Conservation (phyloP, 1,140 invertebrate species). For the Zaprionus davidi region DNA sequence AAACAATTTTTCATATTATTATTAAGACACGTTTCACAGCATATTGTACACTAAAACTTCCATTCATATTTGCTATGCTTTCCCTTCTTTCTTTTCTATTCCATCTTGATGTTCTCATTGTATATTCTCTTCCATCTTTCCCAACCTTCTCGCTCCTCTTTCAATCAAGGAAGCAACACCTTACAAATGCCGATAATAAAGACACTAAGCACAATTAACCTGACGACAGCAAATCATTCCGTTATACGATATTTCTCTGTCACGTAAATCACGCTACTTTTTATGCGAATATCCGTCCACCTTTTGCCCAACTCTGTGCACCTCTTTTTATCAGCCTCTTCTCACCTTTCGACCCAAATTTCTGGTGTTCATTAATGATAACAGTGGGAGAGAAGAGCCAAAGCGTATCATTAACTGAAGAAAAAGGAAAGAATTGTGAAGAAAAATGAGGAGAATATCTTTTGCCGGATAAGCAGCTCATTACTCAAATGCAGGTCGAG, state of each 20-base stretch:
- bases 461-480: slow-evolving; percentile 75
- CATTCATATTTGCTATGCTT: too few species aligned
- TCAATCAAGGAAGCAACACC: not conserved
- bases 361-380: slow-evolving; percentile 37
- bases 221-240: not conserved
- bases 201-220: slow-evolving; percentile 6
- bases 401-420: slow-evolving; percentile 63
- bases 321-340: not conserved
- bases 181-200: not conserved
- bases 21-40: too few species aligned
- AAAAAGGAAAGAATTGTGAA: slow-evolving; percentile 12
- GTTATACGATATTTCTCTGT: not conserved
- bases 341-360: slow-evolving; percentile 2
- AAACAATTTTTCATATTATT: too few species aligned
- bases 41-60: too few species aligned
- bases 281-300: not conserved
- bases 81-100: too few species aligned
- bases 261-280: slow-evolving; percentile 1
- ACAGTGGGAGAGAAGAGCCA: slow-evolving; percentile 27
- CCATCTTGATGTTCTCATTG: too few species aligned
- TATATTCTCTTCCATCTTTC: too few species aligned
- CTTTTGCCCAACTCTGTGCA: not conserved
- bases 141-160: not conserved
- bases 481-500: slow-evolving; percentile 66
- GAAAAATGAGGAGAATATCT: slow-evolving; percentile 48